Conservation (phyloP, 2,888 invertebrate species). For the Villa cingulata region DNA sequence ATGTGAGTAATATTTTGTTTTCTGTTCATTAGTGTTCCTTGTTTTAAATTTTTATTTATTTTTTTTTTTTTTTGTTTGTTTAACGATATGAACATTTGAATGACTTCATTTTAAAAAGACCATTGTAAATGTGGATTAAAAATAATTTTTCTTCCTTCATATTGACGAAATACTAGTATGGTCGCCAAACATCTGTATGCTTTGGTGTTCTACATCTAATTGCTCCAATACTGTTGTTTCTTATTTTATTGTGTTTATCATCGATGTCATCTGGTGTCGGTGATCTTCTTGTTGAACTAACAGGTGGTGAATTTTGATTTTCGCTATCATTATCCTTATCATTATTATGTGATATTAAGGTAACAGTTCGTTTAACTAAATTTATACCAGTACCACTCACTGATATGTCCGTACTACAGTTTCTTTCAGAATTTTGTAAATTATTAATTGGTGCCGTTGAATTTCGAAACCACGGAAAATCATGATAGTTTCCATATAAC, state of each 20-base stretch:
- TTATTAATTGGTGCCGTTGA: slow-evolving; percentile 21
- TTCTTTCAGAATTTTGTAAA: slow-evolving; percentile 3
- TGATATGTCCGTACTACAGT: background rate
- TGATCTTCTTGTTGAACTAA: slow-evolving; percentile 40
- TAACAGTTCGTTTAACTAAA: slow-evolving; percentile 31
- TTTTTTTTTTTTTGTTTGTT: no score
- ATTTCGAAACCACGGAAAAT: slow-evolving; percentile 51
- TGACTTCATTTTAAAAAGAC: no score
- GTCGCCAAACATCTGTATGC: slow-evolving; percentile 64
- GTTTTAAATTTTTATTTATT: background rate
- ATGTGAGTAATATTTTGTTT: slow-evolving; percentile 9
- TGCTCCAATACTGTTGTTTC: slow-evolving; percentile 24
- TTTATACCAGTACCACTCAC: slow-evolving; percentile 25
- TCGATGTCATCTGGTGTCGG: slow-evolving; percentile 40
- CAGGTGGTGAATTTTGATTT: slow-evolving; percentile 34
- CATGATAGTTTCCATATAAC: slow-evolving; percentile 52
- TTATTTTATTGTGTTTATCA: slow-evolving; percentile 18
- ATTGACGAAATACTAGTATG: slow-evolving; percentile 44
- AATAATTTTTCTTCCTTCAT: no score
- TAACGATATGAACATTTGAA: no score
- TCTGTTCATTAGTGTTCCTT: background rate
- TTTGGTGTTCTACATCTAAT: slow-evolving; percentile 36
- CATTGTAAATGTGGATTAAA: no score
- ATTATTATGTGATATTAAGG: slow-evolving; percentile 30
- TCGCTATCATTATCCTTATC: slow-evolving; percentile 27